A percentile compares a stretch with the other conserved stretches of the same genome.
Conservation (phyloP, 2,888 invertebrate genomes). For the Andrena bicolor region DNA sequence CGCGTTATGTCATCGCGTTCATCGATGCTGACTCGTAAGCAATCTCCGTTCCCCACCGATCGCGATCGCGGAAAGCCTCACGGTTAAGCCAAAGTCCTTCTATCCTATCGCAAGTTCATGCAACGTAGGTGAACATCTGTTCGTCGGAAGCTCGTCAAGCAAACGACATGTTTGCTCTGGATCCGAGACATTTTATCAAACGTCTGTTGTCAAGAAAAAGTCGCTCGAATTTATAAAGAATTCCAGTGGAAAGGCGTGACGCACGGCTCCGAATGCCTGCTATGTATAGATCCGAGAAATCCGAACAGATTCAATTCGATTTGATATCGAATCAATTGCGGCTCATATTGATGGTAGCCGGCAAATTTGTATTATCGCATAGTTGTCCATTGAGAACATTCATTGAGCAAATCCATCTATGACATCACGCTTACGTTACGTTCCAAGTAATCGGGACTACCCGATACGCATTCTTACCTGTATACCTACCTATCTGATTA, state of each 20-base stretch:
- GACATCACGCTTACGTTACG: constrained; percentile 41
- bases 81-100: no score
- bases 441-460: no score
- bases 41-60: neutral
- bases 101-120: no score
- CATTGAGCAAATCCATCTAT: constrained; percentile 49
- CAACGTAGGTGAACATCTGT: no score
- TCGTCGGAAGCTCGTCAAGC: no score
- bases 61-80: neutral
- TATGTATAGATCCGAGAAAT: constrained; percentile 22
- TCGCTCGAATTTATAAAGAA: constrained; percentile 5
- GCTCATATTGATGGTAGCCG: neutral
- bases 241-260: constrained; percentile 23
- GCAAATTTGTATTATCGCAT: constrained; percentile 60
- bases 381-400: constrained; percentile 61
- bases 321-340: neutral
- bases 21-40: constrained; percentile 16
- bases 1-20: constrained; percentile 57
- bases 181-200: no score
- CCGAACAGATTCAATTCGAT: neutral
- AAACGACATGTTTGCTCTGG: no score
- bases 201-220: neutral
- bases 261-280: constrained; percentile 23
- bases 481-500: no score
- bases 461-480: no score